These are phyloP conservation scores for Microcebus tavaratra DNA, from an alignment of 2,113 vertebrate genomes.

Conservation along the genomic window DNA sequence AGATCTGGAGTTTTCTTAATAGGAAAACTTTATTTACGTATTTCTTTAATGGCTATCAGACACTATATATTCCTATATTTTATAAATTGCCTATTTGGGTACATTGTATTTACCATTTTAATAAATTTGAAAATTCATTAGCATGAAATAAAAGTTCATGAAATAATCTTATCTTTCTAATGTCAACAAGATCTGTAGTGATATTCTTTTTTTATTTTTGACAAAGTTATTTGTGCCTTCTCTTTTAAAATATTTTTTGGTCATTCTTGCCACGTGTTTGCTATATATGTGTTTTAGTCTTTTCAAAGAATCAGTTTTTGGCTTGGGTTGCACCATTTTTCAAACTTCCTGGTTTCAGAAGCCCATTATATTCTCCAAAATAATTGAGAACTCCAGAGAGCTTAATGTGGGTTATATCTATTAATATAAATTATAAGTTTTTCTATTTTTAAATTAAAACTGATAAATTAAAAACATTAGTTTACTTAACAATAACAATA, in stretches of 20 bases:
- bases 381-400: neutral
- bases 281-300: neutral
- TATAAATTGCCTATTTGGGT: neutral
- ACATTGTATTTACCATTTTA: conserved; percentile 13
- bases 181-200: neutral
- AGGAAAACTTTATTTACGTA: neutral
- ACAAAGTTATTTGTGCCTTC: neutral
- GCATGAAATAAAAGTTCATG: conserved; percentile 3
- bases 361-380: neutral
- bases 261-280: neutral
- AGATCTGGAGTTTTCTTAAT: conserved; percentile 9
- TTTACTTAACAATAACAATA: neutral
- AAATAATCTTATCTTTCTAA: neutral
- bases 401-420: neutral
- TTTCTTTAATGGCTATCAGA: neutral
- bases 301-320: neutral
- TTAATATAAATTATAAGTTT: neutral
- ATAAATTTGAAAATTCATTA: conserved; percentile 16
- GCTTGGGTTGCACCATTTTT: conserved; percentile 29
- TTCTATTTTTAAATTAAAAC: neutral
- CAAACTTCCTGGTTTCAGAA: neutral
- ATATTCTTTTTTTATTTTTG: conserved; percentile 16
- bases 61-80: neutral
- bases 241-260: neutral
- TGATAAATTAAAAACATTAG: neutral